These are phyloP conservation scores for Hemitrygon akajei DNA, from an alignment of 2,797 vertebrate species.

Conservation along the genomic window DNA sequence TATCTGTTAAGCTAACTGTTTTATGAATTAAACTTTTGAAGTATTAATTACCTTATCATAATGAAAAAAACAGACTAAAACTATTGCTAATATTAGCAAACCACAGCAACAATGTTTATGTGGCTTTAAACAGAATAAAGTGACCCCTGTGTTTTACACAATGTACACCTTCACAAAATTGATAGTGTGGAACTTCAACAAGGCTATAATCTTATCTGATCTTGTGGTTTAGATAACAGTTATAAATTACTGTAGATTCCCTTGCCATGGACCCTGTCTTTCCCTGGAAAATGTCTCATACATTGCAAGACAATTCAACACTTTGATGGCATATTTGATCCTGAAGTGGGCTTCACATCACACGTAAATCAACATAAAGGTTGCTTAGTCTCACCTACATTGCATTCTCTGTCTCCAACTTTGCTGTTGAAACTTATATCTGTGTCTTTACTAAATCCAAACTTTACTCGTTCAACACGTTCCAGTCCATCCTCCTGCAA, in stretches of 20 bases:
- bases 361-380: too few relatives aligned
- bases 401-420: too few relatives aligned
- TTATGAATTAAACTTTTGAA: background rate
- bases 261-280: background rate
- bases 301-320: too few relatives aligned
- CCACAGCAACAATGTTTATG: background rate
- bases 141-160: background rate
- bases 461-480: too few relatives aligned
- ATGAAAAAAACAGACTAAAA: background rate
- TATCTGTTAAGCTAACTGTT: background rate
- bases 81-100: background rate
- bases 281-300: too few relatives aligned
- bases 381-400: too few relatives aligned
- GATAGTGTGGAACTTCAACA: background rate
- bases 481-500: too few relatives aligned
- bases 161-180: background rate
- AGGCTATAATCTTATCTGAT: slow-evolving; percentile 31
- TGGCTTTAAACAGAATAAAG: background rate
- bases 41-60: background rate
- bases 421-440: too few relatives aligned
- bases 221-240: slow-evolving; percentile 10
- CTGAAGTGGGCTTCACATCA: too few relatives aligned
- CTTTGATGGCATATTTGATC: too few relatives aligned
- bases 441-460: too few relatives aligned
- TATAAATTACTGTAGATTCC: background rate